Evolutionary conservation across 2,888 invertebrate species (phyloP), one percentile per base, ranked within the genome.

Genomic region (Melinopterus prodromus): DNA sequence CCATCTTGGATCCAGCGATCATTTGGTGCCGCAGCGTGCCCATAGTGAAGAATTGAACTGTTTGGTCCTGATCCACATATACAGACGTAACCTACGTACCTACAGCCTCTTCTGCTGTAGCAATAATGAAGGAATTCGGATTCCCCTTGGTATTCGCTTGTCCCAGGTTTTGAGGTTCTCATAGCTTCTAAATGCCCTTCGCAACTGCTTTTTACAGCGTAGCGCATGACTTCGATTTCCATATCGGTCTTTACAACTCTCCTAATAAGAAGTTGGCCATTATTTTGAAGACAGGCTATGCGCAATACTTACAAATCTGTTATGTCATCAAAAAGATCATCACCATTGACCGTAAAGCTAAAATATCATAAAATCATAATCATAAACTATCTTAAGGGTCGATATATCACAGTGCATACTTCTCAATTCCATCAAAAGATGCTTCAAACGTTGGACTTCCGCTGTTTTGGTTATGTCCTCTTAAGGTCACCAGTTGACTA

Each of bases 11-110:
- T 92, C 6, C 92, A 89, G 86, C 94, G 93, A 86, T 93, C 92
- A 88, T 99, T 99, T 0, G 99, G 99, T 3, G 97, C 96, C 15
- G 94, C 97, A 16, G 99, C 98, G 89, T 99, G 99, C 0, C 99
- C 99, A 87, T 99, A 99, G 89, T 99, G 99, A 77, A 99, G 90
- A 77, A 97, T 92, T 1, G 98, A 94, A 0, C 95, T 94, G 89
- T 98, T 99, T 82, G 92, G 89, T 0, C 99, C 99, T 79, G 96
- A 95, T 76, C 97, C 99, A 89, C 99, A 99, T 84, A 99, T 99
- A 87, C 98, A 99, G 0, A 98, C 98, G 90, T 99, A 99, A 0
- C 96, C 95, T 69, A 95, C 93, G 86, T 97, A 95, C 5, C 99
- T 92, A 85, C 97, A 97, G 0, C 99, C 99, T 16, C 99, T 99